Percentiles rank a stretch among this genome's conserved stretches.
phyloP scores from a whole-genome alignment of 2,888 invertebrate genomes.

The Chouioia cunea region DNA sequence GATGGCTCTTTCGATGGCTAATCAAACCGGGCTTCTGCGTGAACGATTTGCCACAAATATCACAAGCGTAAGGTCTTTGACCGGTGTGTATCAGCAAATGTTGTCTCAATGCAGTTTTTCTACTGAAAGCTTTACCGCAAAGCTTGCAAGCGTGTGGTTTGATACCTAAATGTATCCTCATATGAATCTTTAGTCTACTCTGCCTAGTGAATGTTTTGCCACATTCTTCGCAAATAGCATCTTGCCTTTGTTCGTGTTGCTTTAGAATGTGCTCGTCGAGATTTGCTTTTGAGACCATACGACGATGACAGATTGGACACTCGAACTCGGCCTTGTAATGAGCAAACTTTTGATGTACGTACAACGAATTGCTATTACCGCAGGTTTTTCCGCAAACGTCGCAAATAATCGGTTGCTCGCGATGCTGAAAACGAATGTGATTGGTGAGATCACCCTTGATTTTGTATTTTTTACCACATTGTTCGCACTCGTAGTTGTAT shows the following conservation, averaged over 20 bases:
- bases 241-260: constrained; percentile 55
- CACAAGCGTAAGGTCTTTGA: constrained; percentile 63
- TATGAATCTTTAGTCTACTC: constrained; percentile 52
- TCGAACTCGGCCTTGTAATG: constrained; percentile 61
- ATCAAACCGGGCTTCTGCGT: constrained; percentile 65
- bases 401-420: constrained; percentile 53
- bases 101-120: constrained; percentile 58
- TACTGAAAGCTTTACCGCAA: constrained; percentile 51
- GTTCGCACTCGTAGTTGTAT: constrained; percentile 55
- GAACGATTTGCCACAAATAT: constrained; percentile 65
- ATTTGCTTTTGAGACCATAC: constrained; percentile 60
- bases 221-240: constrained; percentile 54
- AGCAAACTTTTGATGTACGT: constrained; percentile 62
- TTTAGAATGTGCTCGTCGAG: constrained; percentile 59
- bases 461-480: constrained; percentile 58
- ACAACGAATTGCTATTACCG: constrained; percentile 60
- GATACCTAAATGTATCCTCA: constrained; percentile 53
- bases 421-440: constrained; percentile 53
- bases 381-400: constrained; percentile 64
- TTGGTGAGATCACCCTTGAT: constrained; percentile 55
- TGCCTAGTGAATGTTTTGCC: constrained; percentile 54
- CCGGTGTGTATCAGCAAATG: constrained; percentile 65
- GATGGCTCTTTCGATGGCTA: constrained; percentile 66
- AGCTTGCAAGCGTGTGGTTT: constrained; percentile 53
- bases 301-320: constrained; percentile 58